Base-by-base conservation (phyloP, 2,113 vertebrate genomes). In the Dipodomys spectabilis region DNA sequence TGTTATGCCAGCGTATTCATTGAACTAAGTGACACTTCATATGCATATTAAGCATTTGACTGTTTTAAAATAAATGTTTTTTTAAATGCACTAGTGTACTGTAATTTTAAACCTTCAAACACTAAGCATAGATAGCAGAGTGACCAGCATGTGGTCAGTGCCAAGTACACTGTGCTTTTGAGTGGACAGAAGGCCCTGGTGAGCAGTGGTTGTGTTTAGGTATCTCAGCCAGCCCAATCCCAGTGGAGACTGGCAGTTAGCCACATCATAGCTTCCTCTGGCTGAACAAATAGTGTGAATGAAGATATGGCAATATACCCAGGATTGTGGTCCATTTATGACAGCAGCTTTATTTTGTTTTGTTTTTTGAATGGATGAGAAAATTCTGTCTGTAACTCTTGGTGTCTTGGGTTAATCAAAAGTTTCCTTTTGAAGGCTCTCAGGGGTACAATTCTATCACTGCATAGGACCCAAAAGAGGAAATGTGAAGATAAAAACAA, bases 21-120 rank as follows among this genome's bases (percentile, higher is more conserved):
- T 90, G 39, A 93, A 67, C 22, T 71, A 90, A 82, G 82, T 72
- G 96, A 79, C 12, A 88, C 82, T 85, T 90, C 71, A 74, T n/a
- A 84, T 60, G 44, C 28, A 27, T 72, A 88, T 62, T 64, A 92
- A 93, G 67, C 28, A 71, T 7, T 23, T 65, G 32, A 28, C 30
- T 86, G 69, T 44, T 82, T 73, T 67, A 81, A 86, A 86, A 73
- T 86, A 11, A n/a, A 73, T 84, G 65, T 68, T 13, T 82, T 74
- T 89, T 89, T 90, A 69, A 82, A 39, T 32, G 7, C 35, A 82
- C 90, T 25, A 13, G 11, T 82, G 1, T 35, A 57, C 53, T 57
- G 53, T 57, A 89, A 92, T 95, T 94, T 71, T 83, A 88, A 94
- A 75, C 79, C 49, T 53, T 85, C 81, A 93, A 90, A 85, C 27